Evolutionary conservation across 2,888 invertebrate species (phyloP).

Genomic region (Cinara cedri): DNA sequence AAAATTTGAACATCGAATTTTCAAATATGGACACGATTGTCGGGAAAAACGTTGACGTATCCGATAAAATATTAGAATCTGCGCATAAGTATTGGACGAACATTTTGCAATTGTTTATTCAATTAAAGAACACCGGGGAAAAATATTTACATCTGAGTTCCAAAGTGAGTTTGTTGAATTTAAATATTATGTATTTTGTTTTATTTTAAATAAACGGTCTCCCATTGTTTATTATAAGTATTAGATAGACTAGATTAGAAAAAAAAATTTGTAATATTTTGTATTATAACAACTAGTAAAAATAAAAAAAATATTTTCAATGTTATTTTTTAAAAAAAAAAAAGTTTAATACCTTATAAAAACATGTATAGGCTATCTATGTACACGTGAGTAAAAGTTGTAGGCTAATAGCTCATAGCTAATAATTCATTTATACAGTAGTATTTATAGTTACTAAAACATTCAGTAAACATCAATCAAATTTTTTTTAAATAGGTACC

Average conservation of each 20-base stretch:
- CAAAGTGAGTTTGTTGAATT: slow-evolving; percentile 21
- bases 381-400: not conserved
- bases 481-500: too few relatives aligned
- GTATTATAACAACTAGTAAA: too few relatives aligned
- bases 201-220: not conserved
- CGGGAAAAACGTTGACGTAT: slow-evolving; percentile 64
- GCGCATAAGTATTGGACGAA: slow-evolving; percentile 72
- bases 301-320: too few relatives aligned
- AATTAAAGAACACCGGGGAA: slow-evolving; percentile 72
- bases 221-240: not conserved
- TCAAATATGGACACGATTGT: slow-evolving; percentile 70
- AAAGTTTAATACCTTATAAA: not conserved
- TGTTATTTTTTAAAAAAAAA: too few relatives aligned
- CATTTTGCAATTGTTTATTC: slow-evolving; percentile 70
- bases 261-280: too few relatives aligned
- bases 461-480: too few relatives aligned
- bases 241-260: too few relatives aligned
- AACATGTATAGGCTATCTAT: not conserved
- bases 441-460: too few relatives aligned
- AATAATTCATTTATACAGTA: too few relatives aligned
- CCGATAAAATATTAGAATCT: slow-evolving; percentile 58
- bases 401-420: not conserved
- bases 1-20: slow-evolving; percentile 71
- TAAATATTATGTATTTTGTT: not conserved
- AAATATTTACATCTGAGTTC: slow-evolving; percentile 61